Evolutionary conservation across 2,888 invertebrate species (phyloP).

Genomic region (Leucophenga maculata): DNA sequence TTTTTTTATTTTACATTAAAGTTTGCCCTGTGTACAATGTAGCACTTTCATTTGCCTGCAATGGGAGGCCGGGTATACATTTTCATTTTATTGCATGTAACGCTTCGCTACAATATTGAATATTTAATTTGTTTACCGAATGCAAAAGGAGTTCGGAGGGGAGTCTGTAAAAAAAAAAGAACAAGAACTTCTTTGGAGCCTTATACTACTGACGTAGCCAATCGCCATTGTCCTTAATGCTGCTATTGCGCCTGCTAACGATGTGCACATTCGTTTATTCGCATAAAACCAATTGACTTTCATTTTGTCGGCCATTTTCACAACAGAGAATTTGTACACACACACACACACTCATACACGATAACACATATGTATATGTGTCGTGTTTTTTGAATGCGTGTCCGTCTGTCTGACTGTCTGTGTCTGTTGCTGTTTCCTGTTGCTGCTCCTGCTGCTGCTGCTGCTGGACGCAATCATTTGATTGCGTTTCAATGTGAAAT

Average conservation of each 20-base stretch:
- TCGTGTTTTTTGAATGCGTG: neutral
- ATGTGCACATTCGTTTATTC: constrained; percentile 11
- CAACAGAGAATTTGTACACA: neutral
- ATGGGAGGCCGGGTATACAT: constrained; percentile 33
- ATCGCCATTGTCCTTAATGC: neutral
- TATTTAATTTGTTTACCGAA: constrained; percentile 49
- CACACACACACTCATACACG: neutral
- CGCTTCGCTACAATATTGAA: constrained; percentile 57
- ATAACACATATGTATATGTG: neutral
- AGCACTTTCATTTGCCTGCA: constrained; percentile 35
- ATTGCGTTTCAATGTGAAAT: constrained; percentile 66
- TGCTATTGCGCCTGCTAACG: constrained; percentile 16
- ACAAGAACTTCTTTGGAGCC: too few species aligned
- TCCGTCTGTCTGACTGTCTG: neutral
- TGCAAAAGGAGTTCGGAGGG: too few species aligned
- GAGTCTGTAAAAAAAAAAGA: too few species aligned
- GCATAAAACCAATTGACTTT: constrained; percentile 60
- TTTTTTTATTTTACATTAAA: constrained; percentile 37
- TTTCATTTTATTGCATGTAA: constrained; percentile 51
- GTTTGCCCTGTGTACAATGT: neutral
- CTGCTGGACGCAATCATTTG: constrained; percentile 64
- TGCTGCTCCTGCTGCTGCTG: constrained; percentile 47
- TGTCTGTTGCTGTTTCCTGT: constrained; percentile 46
- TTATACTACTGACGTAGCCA: neutral
- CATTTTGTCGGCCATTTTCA: constrained; percentile 44